Evolutionary conservation across 2,113 vertebrate genomes (phyloP).

Genomic region (Poecile atricapillus): DNA sequence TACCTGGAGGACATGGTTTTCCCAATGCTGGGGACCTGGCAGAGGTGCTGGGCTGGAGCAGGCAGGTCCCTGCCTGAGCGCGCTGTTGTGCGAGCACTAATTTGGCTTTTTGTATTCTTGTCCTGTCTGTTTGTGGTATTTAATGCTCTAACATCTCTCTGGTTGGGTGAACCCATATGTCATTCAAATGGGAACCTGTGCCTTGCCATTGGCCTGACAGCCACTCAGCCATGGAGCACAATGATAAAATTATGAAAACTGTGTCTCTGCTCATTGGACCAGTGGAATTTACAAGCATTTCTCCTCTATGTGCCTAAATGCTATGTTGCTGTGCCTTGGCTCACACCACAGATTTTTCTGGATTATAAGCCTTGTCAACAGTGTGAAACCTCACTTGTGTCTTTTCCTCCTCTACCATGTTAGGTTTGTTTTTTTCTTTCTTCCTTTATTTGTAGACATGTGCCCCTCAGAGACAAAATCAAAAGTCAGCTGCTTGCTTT

Average conservation of each 20-base stretch:
- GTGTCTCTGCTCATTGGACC: slow-evolving; percentile 82
- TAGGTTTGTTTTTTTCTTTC: not conserved
- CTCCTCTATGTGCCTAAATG: slow-evolving; percentile 32
- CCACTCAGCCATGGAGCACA: slow-evolving; percentile 73
- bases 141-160: slow-evolving; percentile 79
- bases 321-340: not conserved
- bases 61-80: not conserved
- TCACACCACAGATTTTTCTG: slow-evolving; percentile 2
- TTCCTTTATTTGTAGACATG: not conserved
- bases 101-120: slow-evolving; percentile 75
- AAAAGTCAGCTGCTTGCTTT: slow-evolving; percentile 25
- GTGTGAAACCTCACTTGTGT: not conserved
- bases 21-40: not conserved
- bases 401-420: not conserved
- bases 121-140: slow-evolving; percentile 78
- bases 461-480: not conserved
- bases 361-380: slow-evolving; percentile 53
- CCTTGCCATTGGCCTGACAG: slow-evolving; percentile 72
- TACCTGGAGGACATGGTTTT: not conserved
- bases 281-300: slow-evolving; percentile 76
- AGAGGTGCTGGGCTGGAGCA: not conserved
- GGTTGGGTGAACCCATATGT: slow-evolving; percentile 90
- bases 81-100: slow-evolving; percentile 1
- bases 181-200: slow-evolving; percentile 83
- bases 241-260: slow-evolving; percentile 84